phyloP scores from a whole-genome alignment of 2,797 vertebrate genomes.

The Pterois miles region DNA sequence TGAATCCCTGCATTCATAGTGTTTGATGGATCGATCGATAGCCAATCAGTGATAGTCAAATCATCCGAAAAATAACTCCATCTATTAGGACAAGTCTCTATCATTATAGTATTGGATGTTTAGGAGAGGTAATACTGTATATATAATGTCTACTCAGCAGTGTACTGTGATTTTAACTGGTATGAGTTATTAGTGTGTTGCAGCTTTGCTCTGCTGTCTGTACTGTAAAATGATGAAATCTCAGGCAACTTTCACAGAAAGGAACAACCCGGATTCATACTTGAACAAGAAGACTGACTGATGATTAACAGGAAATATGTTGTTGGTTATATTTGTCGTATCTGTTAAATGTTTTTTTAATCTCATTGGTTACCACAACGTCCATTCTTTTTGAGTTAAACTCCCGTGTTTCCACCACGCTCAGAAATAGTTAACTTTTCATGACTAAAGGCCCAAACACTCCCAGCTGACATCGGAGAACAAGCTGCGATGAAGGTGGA shows the following conservation, averaged over 20 bases:
- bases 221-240: constrained; percentile 8
- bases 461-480: no score
- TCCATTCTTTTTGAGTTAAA: not conserved
- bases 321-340: not conserved
- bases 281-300: constrained; percentile 31
- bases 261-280: constrained; percentile 32
- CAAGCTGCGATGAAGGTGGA: no score
- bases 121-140: no score
- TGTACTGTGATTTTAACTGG: no score
- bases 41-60: no score
- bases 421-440: not conserved
- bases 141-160: no score
- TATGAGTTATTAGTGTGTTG: not conserved
- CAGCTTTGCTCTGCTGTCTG: constrained; percentile 12
- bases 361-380: not conserved
- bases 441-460: no score
- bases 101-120: not conserved
- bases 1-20: not conserved
- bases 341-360: not conserved
- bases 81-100: no score
- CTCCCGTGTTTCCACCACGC: not conserved
- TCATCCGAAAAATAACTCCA: no score
- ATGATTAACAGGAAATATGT: constrained; percentile 3
- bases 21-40: not conserved
- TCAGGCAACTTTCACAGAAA: constrained; percentile 48